Conservation (phyloP, 2,888 invertebrate species). For the Perizoma affinitatum region DNA sequence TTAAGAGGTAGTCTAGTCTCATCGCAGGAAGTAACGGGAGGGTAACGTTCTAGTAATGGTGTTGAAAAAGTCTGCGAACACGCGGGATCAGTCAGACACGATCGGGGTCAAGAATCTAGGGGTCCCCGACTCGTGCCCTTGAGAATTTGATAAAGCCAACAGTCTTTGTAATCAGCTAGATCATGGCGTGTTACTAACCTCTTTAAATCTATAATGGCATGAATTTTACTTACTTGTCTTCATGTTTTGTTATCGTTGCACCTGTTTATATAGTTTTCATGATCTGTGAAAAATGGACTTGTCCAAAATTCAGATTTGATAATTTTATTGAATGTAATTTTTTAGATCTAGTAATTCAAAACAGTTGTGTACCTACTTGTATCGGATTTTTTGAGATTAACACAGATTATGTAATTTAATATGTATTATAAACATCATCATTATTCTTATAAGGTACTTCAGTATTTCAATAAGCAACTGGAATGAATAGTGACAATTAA, state of each 20-base stretch:
- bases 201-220: constrained; percentile 35
- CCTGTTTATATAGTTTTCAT: no score
- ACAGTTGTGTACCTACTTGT: no score
- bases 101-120: constrained; percentile 76
- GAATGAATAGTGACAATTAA: constrained; percentile 16
- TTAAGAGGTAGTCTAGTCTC: constrained; percentile 19
- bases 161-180: constrained; percentile 43
- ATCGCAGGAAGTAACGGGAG: constrained; percentile 34
- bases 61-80: constrained; percentile 44
- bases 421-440: constrained; percentile 9
- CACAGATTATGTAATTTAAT: neutral
- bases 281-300: no score
- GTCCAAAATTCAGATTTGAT: no score
- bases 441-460: constrained; percentile 16
- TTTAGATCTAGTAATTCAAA: no score
- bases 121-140: constrained; percentile 76
- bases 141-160: constrained; percentile 67
- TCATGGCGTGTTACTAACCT: constrained; percentile 38
- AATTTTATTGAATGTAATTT: no score
- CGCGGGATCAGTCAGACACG: constrained; percentile 46
- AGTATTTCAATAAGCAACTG: constrained; percentile 23
- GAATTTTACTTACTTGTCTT: no score
- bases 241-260: no score
- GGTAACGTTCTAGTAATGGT: constrained; percentile 51
- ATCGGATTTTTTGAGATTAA: no score